Evolutionary conservation across 1,140 invertebrate genomes (phyloP).

Genomic region (Brachionus rubens): DNA sequence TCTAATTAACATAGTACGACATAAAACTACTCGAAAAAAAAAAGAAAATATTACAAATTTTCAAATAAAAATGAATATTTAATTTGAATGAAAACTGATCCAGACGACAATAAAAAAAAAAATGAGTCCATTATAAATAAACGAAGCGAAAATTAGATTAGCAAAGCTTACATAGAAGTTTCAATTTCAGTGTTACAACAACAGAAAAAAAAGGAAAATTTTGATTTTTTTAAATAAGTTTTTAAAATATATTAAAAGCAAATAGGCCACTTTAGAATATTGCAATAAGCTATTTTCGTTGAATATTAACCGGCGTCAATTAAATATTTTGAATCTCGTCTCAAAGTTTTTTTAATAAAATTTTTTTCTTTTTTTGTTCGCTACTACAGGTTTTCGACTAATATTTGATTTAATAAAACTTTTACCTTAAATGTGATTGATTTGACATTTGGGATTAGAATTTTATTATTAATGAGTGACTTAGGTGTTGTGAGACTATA

Average conservation of each 20-base stretch:
- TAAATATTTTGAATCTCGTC: no score
- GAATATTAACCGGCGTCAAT: no score
- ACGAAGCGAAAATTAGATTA: conserved; percentile 37
- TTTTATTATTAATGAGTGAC: no score
- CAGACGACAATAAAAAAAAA: conserved; percentile 26
- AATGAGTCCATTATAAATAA: not conserved
- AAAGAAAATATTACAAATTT: not conserved
- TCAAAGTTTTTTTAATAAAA: no score
- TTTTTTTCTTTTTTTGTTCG: no score
- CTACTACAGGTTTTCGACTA: no score
- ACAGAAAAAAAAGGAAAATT: not conserved
- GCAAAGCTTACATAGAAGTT: not conserved
- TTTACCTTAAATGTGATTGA: no score
- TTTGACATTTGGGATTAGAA: no score
- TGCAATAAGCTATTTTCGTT: no score
- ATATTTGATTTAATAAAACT: no score
- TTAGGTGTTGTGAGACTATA: no score
- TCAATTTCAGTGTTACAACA: not conserved
- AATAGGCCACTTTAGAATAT: no score
- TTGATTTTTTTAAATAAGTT: not conserved
- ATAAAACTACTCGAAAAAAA: conserved; percentile 4
- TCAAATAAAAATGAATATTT: not conserved
- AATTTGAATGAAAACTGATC: conserved; percentile 27
- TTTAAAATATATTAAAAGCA: not conserved
- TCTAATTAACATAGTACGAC: conserved; percentile 12